Percentiles rank a stretch among this genome's conserved stretches.
These are phyloP conservation scores for Himalopsyche anomala DNA, from an alignment of 2,888 invertebrate species.

Conservation along the genomic window DNA sequence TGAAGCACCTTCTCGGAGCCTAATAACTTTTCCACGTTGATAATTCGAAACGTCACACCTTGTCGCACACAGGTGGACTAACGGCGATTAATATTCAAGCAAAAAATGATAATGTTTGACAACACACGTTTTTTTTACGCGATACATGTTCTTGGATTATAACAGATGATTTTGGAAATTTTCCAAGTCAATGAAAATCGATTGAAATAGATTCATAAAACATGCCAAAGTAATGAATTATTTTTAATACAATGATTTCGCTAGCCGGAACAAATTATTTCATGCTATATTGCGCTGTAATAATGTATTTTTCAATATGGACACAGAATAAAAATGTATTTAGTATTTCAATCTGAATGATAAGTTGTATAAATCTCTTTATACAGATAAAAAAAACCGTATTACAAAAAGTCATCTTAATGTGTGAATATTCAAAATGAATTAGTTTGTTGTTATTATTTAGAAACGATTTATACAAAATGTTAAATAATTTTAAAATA, in stretches of 20 bases:
- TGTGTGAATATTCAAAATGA: no score
- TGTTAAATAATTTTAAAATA: no score
- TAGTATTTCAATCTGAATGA: no score
- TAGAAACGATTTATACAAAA: no score
- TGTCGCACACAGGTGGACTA: not conserved
- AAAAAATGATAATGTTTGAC: not conserved
- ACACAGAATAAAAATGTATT: no score
- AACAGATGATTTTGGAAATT: not conserved
- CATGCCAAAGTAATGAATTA: not conserved
- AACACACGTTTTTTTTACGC: not conserved
- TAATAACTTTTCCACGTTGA: not conserved
- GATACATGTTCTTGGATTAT: not conserved
- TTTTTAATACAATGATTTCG: not conserved
- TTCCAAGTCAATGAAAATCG: not conserved
- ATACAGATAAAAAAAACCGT: no score
- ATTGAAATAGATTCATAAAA: conserved; percentile 20
- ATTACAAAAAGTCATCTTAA: no score
- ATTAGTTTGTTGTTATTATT: no score
- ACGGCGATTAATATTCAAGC: not conserved
- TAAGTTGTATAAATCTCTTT: no score
- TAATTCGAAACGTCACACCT: not conserved
- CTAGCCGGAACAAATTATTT: not conserved
- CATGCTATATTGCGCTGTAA: no score
- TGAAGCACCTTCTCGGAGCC: not conserved
- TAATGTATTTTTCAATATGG: no score